Evolutionary conservation across 2,888 invertebrate genomes (phyloP), one percentile per base, ranked within the genome.

Genomic region (Oxycera nigricornis): DNA sequence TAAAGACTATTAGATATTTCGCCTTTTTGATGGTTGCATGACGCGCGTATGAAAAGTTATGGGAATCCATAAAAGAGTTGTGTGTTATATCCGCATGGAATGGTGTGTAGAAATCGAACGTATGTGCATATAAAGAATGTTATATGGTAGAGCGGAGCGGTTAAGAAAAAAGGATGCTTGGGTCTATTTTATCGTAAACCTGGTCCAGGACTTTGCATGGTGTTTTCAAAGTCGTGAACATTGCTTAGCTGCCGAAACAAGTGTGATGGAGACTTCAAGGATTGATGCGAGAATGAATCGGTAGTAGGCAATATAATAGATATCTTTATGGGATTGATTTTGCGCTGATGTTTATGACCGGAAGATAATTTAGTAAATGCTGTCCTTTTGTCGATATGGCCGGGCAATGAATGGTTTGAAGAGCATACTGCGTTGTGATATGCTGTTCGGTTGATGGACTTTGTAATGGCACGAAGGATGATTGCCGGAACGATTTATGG

Each of bases 41-140:
- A 55, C 31, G 70, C 20, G 70, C 35, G 70, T 31, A 70, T 70
- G 55, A 70, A 70, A 70, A 70, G 70, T 70, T 70, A 70, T 70
- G 70, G 2, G 70, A 70, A 70, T 52, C 70, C 70, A 70, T 70
- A 70, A 70, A 70, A 70, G 70, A 70, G 70, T 70, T 70, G 46
- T 52, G 35, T 70, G 1, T 4, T 9, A 17, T 17, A 22, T 7
- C 24, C 17, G 11, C 11, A 17, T 24, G 22, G 35, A 65, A 65
- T 41, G 65, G 1, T 24, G 41, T 39, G 65, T n/a, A 41, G 65
- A 65, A 35, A 65, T 17, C 41, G 65, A 65, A 65, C 65, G 65
- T 65, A 65, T 65, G 28, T 22, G 55, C 20, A 24, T 55, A 2
- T 20, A 17, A 50, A n/a, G 17, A 9, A 22, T 7, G 24, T 11